phyloP scores from a whole-genome alignment of 2,888 invertebrate species.

The Barypeithes pellucidus region DNA sequence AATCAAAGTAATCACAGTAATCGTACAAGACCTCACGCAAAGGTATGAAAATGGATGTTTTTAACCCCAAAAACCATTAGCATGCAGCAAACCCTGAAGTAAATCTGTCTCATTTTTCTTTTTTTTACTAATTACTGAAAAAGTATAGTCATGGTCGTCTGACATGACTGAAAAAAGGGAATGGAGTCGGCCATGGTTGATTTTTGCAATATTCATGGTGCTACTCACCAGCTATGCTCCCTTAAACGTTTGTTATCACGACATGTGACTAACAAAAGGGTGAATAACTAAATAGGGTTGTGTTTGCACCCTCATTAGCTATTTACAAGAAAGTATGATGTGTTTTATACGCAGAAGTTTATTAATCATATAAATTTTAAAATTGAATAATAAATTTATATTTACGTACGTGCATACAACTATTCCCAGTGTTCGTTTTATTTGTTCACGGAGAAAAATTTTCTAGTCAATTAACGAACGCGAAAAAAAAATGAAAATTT shows the following conservation, averaged over 20 bases:
- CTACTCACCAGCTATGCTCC: constrained; percentile 21
- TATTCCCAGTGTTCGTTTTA: too few relatives aligned
- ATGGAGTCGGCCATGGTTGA: constrained; percentile 27
- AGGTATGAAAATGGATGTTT: background rate
- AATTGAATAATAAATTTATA: too few relatives aligned
- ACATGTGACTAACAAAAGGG: constrained; percentile 49
- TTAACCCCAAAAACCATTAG: constrained; percentile 22
- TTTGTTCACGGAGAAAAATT: too few relatives aligned
- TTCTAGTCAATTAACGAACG: too few relatives aligned
- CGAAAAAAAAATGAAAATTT: too few relatives aligned
- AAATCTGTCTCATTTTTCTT: constrained; percentile 15
- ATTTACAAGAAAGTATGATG: constrained; percentile 41
- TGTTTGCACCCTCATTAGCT: constrained; percentile 36
- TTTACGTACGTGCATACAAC: too few relatives aligned
- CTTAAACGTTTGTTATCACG: constrained; percentile 50
- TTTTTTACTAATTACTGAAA: constrained; percentile 26
- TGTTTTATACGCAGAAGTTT: constrained; percentile 25
- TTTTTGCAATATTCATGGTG: constrained; percentile 43
- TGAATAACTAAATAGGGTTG: constrained; percentile 46
- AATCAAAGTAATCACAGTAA: constrained; percentile 9
- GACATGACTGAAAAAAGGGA: constrained; percentile 23
- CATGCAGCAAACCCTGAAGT: background rate
- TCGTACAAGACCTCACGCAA: background rate
- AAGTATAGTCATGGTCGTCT: constrained; percentile 2
- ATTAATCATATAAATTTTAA: background rate